Base-by-base conservation (phyloP, 2,888 invertebrate genomes). In the Acrocyrtus sp. region DNA sequence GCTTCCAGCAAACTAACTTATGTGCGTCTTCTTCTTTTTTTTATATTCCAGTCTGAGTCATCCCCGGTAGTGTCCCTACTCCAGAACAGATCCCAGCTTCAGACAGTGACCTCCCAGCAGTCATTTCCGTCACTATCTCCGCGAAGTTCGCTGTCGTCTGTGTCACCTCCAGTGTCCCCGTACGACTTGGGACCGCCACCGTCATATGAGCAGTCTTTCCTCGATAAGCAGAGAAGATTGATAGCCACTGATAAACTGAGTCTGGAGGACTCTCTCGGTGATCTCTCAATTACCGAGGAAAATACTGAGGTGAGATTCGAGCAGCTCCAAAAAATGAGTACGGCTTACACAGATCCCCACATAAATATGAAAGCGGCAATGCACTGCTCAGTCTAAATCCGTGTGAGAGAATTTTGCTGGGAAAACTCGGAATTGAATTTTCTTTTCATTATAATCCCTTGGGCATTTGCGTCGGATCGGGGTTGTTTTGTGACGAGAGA, bases 61-160 rank as follows among this genome's bases (percentile, higher is more conserved):
- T 57, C 66, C 60, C 68, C 67, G 54, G 65, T 54, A 45, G 63
- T 58, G 45, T 63, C 63, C 17, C 48, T 68, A 26, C 53, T 74
- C 24, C 72, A 75, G 19, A 72, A 65, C 54, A 50, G 67, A 56
- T 48, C 53, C 39, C 75, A 75, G 45, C 72, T 90, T 34, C 91
- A 90, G 19, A 66, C 72, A 48, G 66, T 72, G 29, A 66, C 72
- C 43, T 92, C 92, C 3, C 90, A 87, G 17, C 85, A 90, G 60
- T 93, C 94, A 2, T 93, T 94, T 83, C 92, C 94, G 8, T 94
- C 94, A 15, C 84, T 94, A 50, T 94, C 94, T 26, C 94, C 94
- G 0, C 88, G 94, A 77, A 94, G 95, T 83, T 94, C 94, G 77
- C 85, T 94, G 22, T 93, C 94, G 2, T 92, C 95, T 26, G 92